Base-by-base conservation (phyloP, 2,113 vertebrate genomes). In the Ceyx cyanopectus region DNA sequence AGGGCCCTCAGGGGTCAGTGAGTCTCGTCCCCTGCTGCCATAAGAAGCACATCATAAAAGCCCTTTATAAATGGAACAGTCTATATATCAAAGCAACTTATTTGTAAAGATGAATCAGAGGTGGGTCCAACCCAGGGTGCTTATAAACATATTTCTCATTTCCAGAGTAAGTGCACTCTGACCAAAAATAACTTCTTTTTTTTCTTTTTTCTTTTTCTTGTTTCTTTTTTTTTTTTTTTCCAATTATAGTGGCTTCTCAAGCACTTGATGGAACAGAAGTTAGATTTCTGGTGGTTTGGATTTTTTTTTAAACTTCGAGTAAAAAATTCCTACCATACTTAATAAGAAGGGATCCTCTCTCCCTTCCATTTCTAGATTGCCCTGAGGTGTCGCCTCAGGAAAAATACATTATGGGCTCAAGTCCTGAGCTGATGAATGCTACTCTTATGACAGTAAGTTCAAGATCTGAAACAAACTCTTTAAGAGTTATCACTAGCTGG, bases 341-440 rank as follows among this genome's bases (percentile, higher is more conserved):
- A 87, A 65, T 61, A 87, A 85, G 53, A 50, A 60, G 12, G 12
- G 56, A 54, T 87, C 30, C 70, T 91, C 67, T 80, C 14, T 73
- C 58, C 50, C 17, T 94, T 85, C 94, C 70, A 74, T 77, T 92
- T 92, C 87, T 79, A 56, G 87, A 92, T 82, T 92, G 85, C 93
- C 95, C 94, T 87, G 80, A 92, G 94, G 87, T 92, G 46, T 89
- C 94, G 92, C 94, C 95, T 80, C 46, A 51, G 94, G 95, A 95
- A 92, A 95, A 94, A 92, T 80, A 69, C 60, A 77, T 92, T 95
- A 82, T 21, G 54, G 51, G 21, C 50, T 80, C 63, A 61, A 91
- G 51, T 80, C 32, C 67, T 85, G 87, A 80, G 81, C 72, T 85
- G 75, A 73, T 62, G 84, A 95, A 89, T 80, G 6, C 23, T 70